Evolutionary conservation across 2,888 invertebrate species (phyloP), one percentile per base, ranked within the genome.

Genomic region (Agrochola macilenta): DNA sequence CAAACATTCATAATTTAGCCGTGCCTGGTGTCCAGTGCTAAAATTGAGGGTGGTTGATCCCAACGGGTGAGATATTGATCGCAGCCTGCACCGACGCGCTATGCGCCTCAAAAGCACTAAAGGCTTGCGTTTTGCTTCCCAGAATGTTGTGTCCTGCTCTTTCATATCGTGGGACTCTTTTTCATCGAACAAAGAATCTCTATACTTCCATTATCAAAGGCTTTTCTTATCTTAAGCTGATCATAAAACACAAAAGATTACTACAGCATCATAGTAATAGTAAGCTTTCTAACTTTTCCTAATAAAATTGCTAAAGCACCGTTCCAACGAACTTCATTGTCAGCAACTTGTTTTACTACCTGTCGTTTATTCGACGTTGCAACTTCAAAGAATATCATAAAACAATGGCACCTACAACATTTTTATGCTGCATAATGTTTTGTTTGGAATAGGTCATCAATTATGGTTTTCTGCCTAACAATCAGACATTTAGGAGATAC

Each of bases 1-100:
- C 39, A 83, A 64, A 77, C 69, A 76, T 84, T 76, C 71, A 85
- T 87, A 78, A 88, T 85, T 85, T 76, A 83, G 65, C 65, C 75
- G 81, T 64, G 74, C 78, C 76, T 81, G 76, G 84, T 66, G 78
- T 82, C 80, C 88, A 82, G 85, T 87, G 85, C 87, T 81, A 83
- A 88, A 85, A 81, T 77, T 71, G 63, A 73, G 84, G 86, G 85
- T 81, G 82, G 83, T 78, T 82, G 83, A 76, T 80, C 83, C 81
- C 82, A 60, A 57, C 65, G 78, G 81, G 71, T 61, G 76, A 64
- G 83, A 73, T 89, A 89, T 89, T 81, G 89, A 89, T 89, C 89
- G 89, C 71, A 68, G 73, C 74, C 72, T 86, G 87, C 89, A 86
- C 73, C 81, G 79, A 79, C 83, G 84, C 87, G 66, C 54, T 79